phyloP scores from a whole-genome alignment of 2,797 vertebrate species.

The Morus bassanus region DNA sequence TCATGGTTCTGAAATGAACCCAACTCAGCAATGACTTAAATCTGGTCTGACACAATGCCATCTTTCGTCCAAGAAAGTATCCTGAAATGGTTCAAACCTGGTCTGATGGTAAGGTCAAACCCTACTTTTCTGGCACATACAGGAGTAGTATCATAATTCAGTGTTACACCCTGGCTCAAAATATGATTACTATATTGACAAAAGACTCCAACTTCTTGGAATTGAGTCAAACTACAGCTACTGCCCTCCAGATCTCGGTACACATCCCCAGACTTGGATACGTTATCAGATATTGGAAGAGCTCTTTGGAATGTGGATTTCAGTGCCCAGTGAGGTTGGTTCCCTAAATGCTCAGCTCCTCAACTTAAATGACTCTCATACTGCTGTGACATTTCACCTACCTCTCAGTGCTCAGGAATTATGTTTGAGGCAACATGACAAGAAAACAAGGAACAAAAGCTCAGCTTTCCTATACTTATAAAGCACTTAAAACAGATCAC shows the following conservation, averaged over 20 bases:
- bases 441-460: not conserved
- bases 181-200: not conserved
- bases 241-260: not conserved
- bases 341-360: not conserved
- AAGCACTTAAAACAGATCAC: not conserved
- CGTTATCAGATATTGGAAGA: not conserved
- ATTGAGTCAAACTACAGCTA: not conserved
- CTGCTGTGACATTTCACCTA: not conserved
- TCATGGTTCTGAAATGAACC: not conserved
- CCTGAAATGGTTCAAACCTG: not conserved
- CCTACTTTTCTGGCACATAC: not conserved
- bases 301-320: not conserved
- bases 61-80: not conserved
- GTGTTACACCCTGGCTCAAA: not conserved
- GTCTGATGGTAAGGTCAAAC: not conserved
- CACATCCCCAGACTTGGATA: not conserved
- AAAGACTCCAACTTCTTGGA: not conserved
- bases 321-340: not conserved
- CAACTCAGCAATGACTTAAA: not conserved
- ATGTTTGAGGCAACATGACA: not conserved
- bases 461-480: not conserved
- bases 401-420: not conserved
- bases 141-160: not conserved
- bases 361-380: not conserved
- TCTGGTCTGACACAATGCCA: not conserved